Conservation (phyloP, 2,797 vertebrate species). For the Chiroxiphia lanceolata region DNA sequence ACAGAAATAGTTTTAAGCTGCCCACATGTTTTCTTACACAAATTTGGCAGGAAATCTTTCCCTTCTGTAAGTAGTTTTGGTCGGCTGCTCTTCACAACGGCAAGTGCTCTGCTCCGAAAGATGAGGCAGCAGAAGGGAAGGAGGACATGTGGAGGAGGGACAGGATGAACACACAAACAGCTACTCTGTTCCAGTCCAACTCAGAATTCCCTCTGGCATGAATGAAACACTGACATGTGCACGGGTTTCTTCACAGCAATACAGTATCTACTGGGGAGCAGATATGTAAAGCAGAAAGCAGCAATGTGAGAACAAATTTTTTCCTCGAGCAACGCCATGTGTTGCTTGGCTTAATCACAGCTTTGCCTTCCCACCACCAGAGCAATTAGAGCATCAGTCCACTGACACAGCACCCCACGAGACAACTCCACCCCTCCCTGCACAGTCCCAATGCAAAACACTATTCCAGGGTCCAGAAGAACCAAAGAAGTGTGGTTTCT, state of each 20-base stretch:
- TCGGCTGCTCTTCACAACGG: not conserved
- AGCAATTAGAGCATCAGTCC: not conserved
- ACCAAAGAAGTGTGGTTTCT: not conserved
- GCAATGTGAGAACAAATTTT: not conserved
- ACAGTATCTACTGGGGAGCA: not conserved
- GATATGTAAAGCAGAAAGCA: not conserved
- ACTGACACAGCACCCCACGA: not conserved
- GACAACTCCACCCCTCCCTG: not conserved
- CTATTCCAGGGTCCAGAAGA: not conserved
- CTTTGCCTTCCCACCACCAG: not conserved
- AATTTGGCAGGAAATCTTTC: conserved; percentile 1
- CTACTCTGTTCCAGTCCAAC: not conserved
- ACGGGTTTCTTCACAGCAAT: not conserved
- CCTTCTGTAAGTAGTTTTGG: not conserved
- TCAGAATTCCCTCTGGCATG: conserved; percentile 4
- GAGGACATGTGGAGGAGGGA: conserved; percentile 19
- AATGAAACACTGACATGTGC: not conserved
- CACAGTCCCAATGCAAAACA: fast-evolving
- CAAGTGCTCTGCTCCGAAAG: not conserved
- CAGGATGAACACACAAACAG: not conserved
- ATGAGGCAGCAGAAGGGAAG: conserved; percentile 5
- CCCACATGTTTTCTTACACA: conserved; percentile 16
- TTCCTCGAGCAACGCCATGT: not conserved
- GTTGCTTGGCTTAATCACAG: not conserved
- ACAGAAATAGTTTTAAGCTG: conserved; percentile 24